Evolutionary conservation across 2,797 vertebrate genomes (phyloP).

Genomic region (Eurystomus glaucurus): DNA sequence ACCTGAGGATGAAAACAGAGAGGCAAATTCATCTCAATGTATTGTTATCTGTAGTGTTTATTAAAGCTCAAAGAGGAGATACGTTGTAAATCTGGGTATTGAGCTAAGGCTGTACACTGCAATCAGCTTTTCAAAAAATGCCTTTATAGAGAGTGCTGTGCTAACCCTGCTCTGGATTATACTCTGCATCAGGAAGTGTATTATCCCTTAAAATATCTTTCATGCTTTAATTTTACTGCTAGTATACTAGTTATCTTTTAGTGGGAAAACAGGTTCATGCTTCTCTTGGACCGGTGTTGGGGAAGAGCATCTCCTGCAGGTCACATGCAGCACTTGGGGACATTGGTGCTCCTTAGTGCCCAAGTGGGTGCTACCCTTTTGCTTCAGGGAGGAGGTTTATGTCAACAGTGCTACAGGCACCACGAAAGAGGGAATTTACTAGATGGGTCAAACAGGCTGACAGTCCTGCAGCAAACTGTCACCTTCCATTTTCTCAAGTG

Average conservation of each 20-base stretch:
- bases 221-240: background rate
- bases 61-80: background rate
- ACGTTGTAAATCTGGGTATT: background rate
- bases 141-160: background rate
- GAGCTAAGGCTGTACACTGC: background rate
- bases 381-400: background rate
- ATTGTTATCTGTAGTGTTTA: constrained; percentile 11
- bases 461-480: background rate
- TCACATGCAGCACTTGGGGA: background rate
- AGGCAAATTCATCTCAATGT: background rate
- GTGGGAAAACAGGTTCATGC: accelerated
- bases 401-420: background rate
- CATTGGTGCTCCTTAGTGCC: background rate
- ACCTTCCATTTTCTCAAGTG: background rate
- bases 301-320: background rate
- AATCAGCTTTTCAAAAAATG: constrained; percentile 26
- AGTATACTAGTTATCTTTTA: background rate
- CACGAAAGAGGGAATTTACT: background rate
- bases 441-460: background rate
- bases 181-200: background rate
- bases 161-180: background rate
- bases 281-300: background rate
- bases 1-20: background rate
- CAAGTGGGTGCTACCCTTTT: background rate
- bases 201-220: constrained; percentile 3